Percentiles rank a stretch among this genome's conserved stretches.
phyloP scores from a whole-genome alignment of 1,140 invertebrate genomes.

The Neelides sp. region DNA sequence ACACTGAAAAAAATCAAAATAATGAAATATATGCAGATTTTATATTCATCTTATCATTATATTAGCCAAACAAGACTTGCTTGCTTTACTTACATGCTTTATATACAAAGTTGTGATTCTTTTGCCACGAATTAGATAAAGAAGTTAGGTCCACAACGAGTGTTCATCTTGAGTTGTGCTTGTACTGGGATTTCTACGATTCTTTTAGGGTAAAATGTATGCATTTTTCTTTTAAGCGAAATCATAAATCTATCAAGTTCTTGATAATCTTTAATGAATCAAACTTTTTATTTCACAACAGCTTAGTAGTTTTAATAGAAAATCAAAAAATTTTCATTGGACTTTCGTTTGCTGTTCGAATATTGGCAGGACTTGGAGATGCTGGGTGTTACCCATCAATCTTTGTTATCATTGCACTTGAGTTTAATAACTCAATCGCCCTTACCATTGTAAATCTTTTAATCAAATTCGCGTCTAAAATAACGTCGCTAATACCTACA shows the following conservation, averaged over 20 bases:
- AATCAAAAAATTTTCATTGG: conserved; percentile 68
- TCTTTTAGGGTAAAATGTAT: conserved; percentile 56
- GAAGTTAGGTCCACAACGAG: conserved; percentile 63
- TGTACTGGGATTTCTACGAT: conserved; percentile 71
- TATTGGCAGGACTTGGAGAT: conserved; percentile 81
- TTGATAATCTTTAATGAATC: conserved; percentile 6
- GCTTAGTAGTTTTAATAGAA: conserved; percentile 67
- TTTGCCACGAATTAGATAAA: conserved; percentile 48
- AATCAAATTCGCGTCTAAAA: not conserved
- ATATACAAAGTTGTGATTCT: not conserved
- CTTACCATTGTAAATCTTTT: conserved; percentile 65
- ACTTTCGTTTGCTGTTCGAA: conserved; percentile 70
- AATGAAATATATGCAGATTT: conserved; percentile 15
- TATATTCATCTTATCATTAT: not conserved
- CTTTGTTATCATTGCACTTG: conserved; percentile 85
- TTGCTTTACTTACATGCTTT: not conserved
- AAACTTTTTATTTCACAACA: conserved; percentile 40
- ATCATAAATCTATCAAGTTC: not conserved
- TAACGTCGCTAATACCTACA: not conserved
- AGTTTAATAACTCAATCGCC: conserved; percentile 79
- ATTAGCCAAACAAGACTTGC: not conserved
- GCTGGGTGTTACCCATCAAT: conserved; percentile 82
- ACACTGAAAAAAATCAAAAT: no score
- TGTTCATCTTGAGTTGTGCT: conserved; percentile 75
- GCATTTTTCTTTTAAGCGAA: not conserved